Conservation (phyloP, 2,797 vertebrate genomes). For the Australoheros facetus region DNA sequence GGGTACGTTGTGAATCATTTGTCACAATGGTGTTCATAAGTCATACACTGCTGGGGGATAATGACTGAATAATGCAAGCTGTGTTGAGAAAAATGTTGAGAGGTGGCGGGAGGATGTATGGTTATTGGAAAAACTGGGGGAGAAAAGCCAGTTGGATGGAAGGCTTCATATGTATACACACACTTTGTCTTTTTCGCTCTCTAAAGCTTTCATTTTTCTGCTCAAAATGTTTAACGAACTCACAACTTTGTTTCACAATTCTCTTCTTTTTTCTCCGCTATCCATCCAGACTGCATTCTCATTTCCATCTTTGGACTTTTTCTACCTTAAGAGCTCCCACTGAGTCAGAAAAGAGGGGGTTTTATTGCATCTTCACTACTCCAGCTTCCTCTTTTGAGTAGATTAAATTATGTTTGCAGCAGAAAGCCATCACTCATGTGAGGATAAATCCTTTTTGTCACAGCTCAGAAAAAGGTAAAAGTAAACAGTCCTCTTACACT, state of each 20-base stretch:
- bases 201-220: background rate
- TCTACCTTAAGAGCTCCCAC: background rate
- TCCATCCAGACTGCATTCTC: background rate
- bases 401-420: background rate
- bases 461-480: background rate
- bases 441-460: background rate
- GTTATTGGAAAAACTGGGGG: slow-evolving; percentile 1
- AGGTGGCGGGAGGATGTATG: slow-evolving; percentile 5
- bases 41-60: slow-evolving; percentile 9
- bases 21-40: slow-evolving; percentile 13
- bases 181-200: background rate
- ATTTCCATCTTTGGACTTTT: background rate
- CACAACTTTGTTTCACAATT: background rate
- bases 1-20: slow-evolving; percentile 18
- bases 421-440: background rate
- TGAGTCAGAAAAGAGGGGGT: background rate
- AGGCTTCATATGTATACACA: background rate
- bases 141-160: background rate
- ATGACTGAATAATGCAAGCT: slow-evolving; percentile 25
- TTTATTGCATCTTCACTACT: background rate
- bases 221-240: background rate
- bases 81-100: slow-evolving; percentile 7
- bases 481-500: background rate
- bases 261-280: background rate
- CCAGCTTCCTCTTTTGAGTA: accelerated